Evolutionary conservation across 1,140 invertebrate genomes (phyloP), one percentile per base, ranked within the genome.

Genomic region (Hestina assimilis): DNA sequence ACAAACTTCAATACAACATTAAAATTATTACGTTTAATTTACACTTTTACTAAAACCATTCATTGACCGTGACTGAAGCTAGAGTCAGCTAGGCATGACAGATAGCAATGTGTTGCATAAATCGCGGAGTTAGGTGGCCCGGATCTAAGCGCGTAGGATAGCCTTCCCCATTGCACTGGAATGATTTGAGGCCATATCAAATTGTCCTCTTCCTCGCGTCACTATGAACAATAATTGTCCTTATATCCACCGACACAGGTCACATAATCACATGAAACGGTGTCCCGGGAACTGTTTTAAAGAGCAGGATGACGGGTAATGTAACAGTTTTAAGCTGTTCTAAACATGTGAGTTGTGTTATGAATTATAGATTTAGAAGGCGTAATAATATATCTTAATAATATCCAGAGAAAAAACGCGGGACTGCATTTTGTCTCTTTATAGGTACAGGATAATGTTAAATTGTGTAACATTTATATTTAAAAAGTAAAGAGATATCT

Each of bases 161-260:
- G 66, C 75, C 73, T 82, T 79, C 83, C 83, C 81, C 77, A 75
- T 72, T 75, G 72, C 69, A 81, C 58, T 68, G 75, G 69, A 77
- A 66, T 79, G 82, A 83, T 87, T 87, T 87, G 84, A 87, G 84
- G 84, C 79, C 84, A 81, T 66, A 64, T 68, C 75, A 85, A 87
- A 85, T 85, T 82, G 84, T 75, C 59, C 69, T 70, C 80, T 80
- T 87, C 84, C 84, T 85, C 72, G 57, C 73, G 38, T 26, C 48
- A 59, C 57, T 50, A 63, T 66, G 62, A 48, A 40, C 59, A 55
- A 84, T 79, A 78, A 83, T 77, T 79, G 69, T 59, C 69, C 74
- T 63, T 85, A 79, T 81, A 62, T 53, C 67, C 69, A 61, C 59
- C 55, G 47, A 47, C 63, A 75, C 72, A 87, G 72, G 69, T 63